Conservation (phyloP, 2,113 vertebrate genomes). For the Nycticebus coucang region DNA sequence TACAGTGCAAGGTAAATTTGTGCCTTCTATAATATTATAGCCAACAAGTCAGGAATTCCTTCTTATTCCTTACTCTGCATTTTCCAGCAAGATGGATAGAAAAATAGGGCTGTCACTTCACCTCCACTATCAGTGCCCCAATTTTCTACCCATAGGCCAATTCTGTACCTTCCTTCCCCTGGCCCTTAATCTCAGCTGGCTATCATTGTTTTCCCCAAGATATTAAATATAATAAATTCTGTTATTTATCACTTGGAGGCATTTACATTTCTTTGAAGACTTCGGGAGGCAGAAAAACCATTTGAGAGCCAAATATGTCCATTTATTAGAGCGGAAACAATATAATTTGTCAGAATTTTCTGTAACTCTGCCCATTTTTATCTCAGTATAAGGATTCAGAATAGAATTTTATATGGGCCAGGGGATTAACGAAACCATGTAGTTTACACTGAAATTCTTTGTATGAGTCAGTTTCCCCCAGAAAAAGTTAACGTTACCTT, state of each 20-base stretch:
- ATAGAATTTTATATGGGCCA: not conserved
- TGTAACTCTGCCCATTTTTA: not conserved
- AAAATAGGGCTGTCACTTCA: not conserved
- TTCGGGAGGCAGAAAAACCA: not conserved
- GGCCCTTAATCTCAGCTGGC: not conserved
- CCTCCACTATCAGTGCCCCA: not conserved
- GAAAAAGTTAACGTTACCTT: not conserved
- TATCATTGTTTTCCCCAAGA: not conserved
- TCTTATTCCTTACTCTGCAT: not conserved
- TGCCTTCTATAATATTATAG: not conserved
- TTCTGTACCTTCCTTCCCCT: not conserved
- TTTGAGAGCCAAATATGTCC: not conserved
- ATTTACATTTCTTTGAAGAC: slow-evolving; percentile 11
- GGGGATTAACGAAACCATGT: not conserved
- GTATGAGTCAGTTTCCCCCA: not conserved
- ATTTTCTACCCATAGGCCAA: not conserved
- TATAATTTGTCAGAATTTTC: not conserved
- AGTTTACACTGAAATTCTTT: not conserved
- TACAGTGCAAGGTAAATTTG: not conserved
- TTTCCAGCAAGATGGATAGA: slow-evolving; percentile 20
- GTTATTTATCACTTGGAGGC: not conserved
- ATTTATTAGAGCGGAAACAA: not conserved
- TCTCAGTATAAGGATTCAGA: not conserved
- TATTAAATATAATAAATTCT: slow-evolving; percentile 25
- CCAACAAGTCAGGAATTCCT: slow-evolving; percentile 2